These are phyloP conservation scores for Peucedramus taeniatus DNA, from an alignment of 2,113 vertebrate genomes.

Conservation along the genomic window DNA sequence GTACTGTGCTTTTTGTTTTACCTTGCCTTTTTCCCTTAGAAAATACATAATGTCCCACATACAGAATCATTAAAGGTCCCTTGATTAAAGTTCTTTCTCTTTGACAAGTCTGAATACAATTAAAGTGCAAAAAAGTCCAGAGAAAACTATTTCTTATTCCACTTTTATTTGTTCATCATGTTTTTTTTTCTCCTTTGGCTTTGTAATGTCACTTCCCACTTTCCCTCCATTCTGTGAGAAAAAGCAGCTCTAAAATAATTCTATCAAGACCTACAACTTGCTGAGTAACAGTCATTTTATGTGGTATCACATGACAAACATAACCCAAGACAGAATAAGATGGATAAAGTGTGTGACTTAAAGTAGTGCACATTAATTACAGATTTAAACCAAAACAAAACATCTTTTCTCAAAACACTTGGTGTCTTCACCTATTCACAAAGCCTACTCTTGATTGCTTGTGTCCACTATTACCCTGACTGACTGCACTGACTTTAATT, in stretches of 20 bases:
- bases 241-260: not conserved
- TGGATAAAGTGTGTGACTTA: not conserved
- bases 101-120: not conserved
- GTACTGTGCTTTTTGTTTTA: not conserved
- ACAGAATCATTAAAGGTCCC: not conserved
- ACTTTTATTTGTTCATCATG: not conserved
- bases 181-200: not conserved
- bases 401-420: not conserved
- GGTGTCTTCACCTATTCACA: not conserved
- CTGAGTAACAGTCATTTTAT: not conserved
- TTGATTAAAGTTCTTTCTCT: not conserved
- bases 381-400: not conserved
- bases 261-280: not conserved
- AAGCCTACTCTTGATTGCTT: not conserved
- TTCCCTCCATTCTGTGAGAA: not conserved
- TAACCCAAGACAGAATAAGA: not conserved
- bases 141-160: not conserved
- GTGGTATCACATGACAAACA: not conserved
- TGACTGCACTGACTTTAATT: not conserved
- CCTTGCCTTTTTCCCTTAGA: not conserved
- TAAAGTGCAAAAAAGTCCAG: not conserved
- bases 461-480: not conserved
- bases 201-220: not conserved
- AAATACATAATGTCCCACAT: not conserved
- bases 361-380: not conserved